phyloP scores from a whole-genome alignment of 1,140 invertebrate species.

The Conopomorpha cramerella region DNA sequence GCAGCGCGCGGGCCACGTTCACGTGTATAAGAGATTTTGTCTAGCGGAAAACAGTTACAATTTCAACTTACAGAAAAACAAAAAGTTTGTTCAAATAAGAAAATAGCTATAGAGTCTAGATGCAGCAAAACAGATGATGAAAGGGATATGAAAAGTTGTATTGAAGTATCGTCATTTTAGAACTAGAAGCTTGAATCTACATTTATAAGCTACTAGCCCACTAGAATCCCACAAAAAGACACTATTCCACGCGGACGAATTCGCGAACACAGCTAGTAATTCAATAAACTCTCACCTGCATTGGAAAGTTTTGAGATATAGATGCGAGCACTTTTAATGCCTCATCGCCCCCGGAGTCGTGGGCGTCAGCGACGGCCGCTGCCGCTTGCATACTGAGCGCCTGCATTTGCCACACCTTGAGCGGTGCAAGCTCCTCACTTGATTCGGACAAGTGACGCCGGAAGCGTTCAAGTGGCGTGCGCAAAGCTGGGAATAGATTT shows the following conservation, averaged over 20 bases:
- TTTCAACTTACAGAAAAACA: too few relatives aligned
- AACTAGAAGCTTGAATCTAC: too few relatives aligned
- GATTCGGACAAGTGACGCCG: constrained; percentile 81
- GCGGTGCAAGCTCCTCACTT: constrained; percentile 86
- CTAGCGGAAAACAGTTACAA: too few relatives aligned
- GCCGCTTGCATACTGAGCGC: constrained; percentile 91
- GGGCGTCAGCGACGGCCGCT: constrained; percentile 75
- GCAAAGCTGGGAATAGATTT: constrained; percentile 74
- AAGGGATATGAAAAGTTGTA: too few relatives aligned
- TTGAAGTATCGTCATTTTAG: too few relatives aligned
- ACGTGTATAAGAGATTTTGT: constrained; percentile 80
- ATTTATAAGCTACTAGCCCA: too few relatives aligned
- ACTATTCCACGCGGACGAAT: too few relatives aligned
- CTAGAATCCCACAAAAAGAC: too few relatives aligned
- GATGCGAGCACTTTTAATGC: constrained; percentile 83
- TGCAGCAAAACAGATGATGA: too few relatives aligned
- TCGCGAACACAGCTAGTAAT: too few relatives aligned
- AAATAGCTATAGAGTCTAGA: too few relatives aligned
- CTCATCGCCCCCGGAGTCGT: constrained; percentile 69
- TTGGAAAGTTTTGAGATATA: constrained; percentile 96
- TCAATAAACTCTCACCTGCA: constrained; percentile 82
- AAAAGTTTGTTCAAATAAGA: too few relatives aligned
- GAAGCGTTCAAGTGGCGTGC: constrained; percentile 73
- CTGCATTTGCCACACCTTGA: constrained; percentile 99
- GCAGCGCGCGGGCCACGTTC: constrained; percentile 64